phyloP scores from a whole-genome alignment of 2,797 vertebrate species.

The Brotula barbata region DNA sequence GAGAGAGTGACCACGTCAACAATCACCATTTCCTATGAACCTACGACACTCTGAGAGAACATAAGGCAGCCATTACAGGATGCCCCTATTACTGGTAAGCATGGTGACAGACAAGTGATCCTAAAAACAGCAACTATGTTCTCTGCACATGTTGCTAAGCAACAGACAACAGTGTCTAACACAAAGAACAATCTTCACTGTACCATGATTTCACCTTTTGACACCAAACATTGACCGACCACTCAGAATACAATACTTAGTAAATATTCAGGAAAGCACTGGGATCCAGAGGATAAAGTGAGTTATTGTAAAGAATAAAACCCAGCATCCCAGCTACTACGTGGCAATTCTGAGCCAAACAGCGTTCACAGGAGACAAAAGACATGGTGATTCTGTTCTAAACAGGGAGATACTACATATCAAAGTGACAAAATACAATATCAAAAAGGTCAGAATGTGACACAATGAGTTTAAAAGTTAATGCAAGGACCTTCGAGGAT shows the following conservation, averaged over 20 bases:
- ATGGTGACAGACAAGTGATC: slow-evolving; percentile 59
- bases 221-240: slow-evolving; percentile 78
- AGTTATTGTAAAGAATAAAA: slow-evolving; percentile 63
- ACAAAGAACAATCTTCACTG: slow-evolving; percentile 64
- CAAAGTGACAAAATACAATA: slow-evolving; percentile 59
- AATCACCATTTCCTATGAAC: slow-evolving; percentile 64
- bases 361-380: slow-evolving; percentile 49
- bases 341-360: slow-evolving; percentile 58
- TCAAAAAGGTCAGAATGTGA: slow-evolving; percentile 46
- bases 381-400: slow-evolving; percentile 53
- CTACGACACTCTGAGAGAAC: slow-evolving; percentile 67
- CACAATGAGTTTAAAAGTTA: slow-evolving; percentile 21
- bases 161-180: slow-evolving; percentile 71
- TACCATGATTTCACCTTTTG: slow-evolving; percentile 55
- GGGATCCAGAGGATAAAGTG: slow-evolving; percentile 52
- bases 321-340: slow-evolving; percentile 62
- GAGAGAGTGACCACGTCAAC: slow-evolving; percentile 52
- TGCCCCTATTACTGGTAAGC: slow-evolving; percentile 56
- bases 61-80: slow-evolving; percentile 65
- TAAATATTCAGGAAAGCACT: slow-evolving; percentile 73
- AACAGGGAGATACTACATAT: slow-evolving; percentile 56
- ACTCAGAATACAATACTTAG: slow-evolving; percentile 77
- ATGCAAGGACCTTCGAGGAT: slow-evolving; percentile 23
- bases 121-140: slow-evolving; percentile 66
- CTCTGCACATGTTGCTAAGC: slow-evolving; percentile 69